Evolutionary conservation across 1,140 invertebrate species (phyloP).

Genomic region (Caenorhabditis briggsae): DNA sequence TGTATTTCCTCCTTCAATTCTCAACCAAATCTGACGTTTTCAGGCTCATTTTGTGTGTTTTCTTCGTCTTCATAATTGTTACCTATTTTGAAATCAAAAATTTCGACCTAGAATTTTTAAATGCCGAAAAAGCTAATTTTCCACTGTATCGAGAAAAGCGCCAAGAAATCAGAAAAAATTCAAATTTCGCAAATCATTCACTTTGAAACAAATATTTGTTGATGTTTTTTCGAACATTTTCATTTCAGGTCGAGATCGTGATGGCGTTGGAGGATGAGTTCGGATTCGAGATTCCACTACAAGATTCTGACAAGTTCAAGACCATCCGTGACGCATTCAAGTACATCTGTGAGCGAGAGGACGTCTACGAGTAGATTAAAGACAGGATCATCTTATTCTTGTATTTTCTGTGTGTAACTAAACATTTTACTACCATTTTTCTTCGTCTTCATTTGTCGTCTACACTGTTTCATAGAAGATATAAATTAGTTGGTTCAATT

Average conservation of each 20-base stretch:
- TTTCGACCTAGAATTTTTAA: no score
- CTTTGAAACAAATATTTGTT: no score
- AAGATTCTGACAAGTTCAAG: slow-evolving; percentile 92
- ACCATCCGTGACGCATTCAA: slow-evolving; percentile 90
- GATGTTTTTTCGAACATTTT: no score
- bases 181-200: no score
- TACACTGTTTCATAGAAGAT: neutral
- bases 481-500: slow-evolving; percentile 16
- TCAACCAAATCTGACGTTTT: no score
- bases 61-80: no score
- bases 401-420: slow-evolving; percentile 37
- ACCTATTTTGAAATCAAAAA: no score
- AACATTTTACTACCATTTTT: neutral
- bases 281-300: slow-evolving; percentile 98
- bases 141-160: no score
- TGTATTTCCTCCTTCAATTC: no score
- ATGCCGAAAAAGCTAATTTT: no score
- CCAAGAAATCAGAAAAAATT: no score
- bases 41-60: no score
- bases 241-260: slow-evolving; percentile 89
- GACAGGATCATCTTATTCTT: neutral
- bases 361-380: slow-evolving; percentile 86
- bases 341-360: slow-evolving; percentile 93
- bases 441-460: neutral
- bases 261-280: slow-evolving; percentile 99